Conservation (phyloP, 1,140 invertebrate species). For the Pseudachorutes palmiensis region DNA sequence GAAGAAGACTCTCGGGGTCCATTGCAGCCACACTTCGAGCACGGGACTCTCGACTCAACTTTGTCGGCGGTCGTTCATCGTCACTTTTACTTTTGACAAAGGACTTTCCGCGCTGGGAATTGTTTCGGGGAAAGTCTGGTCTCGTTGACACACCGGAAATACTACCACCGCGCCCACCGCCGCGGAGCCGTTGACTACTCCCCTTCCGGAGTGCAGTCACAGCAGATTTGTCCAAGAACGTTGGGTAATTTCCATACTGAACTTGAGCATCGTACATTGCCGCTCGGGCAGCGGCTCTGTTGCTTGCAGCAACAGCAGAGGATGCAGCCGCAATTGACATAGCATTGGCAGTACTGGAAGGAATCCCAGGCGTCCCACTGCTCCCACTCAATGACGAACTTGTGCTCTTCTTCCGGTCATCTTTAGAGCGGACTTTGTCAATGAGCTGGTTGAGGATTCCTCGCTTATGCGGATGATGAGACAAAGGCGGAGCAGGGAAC, state of each 20-base stretch:
- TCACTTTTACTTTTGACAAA: constrained; percentile 38
- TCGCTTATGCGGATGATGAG: constrained; percentile 19
- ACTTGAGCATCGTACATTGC: constrained; percentile 36
- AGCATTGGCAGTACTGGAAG: constrained; percentile 20
- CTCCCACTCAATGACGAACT: constrained; percentile 8
- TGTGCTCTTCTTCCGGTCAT: constrained; percentile 36
- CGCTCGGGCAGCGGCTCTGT: constrained; percentile 19
- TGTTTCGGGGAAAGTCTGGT: constrained; percentile 21
- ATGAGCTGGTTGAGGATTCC: constrained; percentile 51
- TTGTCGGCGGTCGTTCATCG: constrained; percentile 34
- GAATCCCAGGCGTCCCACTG: constrained; percentile 26
- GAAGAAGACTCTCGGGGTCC: constrained; percentile 34
- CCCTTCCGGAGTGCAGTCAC: constrained; percentile 26
- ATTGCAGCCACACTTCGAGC: constrained; percentile 35
- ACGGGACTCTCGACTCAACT: constrained; percentile 35
- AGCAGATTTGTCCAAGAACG: constrained; percentile 25
- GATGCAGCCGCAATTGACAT: constrained; percentile 8
- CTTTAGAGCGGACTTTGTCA: constrained; percentile 43
- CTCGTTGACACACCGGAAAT: not conserved
- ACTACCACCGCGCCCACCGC: constrained; percentile 7
- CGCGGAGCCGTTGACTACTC: constrained; percentile 10
- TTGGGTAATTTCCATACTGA: constrained; percentile 26
- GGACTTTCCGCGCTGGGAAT: constrained; percentile 29
- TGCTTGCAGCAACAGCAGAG: not conserved
- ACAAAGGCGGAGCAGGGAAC: constrained; percentile 17